Conservation (phyloP, 1,140 invertebrate genomes). For the Elysia chlorotica region DNA sequence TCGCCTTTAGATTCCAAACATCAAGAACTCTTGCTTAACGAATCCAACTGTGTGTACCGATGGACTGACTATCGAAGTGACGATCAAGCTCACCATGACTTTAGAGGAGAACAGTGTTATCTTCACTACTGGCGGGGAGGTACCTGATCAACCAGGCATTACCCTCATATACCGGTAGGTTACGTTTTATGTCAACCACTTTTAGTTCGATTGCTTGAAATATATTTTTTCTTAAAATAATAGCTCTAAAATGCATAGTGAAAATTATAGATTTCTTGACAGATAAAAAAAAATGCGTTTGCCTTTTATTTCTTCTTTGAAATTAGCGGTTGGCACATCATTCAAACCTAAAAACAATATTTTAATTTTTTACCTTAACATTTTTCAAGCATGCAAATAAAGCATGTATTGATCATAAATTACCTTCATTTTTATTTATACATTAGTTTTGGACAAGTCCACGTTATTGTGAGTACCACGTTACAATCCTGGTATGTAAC, state of each 20-base stretch:
- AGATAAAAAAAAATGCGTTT: background rate
- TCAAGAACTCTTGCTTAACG: constrained; percentile 16
- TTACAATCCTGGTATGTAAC: constrained; percentile 31
- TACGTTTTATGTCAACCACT: too few species aligned
- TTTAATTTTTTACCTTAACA: background rate
- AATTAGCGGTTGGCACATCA: background rate
- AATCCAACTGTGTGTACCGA: constrained; percentile 25
- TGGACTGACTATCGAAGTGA: constrained; percentile 34
- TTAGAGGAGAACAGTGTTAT: constrained; percentile 35
- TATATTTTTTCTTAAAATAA: too few species aligned
- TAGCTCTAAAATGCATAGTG: too few species aligned
- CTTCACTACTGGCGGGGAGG: constrained; percentile 35
- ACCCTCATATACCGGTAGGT: constrained; percentile 30
- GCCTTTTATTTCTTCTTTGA: background rate
- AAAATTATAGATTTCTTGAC: too few species aligned
- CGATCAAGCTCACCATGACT: constrained; percentile 25
- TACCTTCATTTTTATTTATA: background rate
- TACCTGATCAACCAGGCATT: constrained; percentile 27
- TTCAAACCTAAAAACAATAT: background rate
- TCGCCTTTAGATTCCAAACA: constrained; percentile 8
- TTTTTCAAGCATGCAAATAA: background rate
- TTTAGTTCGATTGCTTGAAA: too few species aligned
- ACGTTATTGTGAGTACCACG: constrained; percentile 25
- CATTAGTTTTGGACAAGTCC: constrained; percentile 34
- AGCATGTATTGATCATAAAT: background rate